Conservation (phyloP, 2,113 vertebrate species). For the Sceloporus tristichus region DNA sequence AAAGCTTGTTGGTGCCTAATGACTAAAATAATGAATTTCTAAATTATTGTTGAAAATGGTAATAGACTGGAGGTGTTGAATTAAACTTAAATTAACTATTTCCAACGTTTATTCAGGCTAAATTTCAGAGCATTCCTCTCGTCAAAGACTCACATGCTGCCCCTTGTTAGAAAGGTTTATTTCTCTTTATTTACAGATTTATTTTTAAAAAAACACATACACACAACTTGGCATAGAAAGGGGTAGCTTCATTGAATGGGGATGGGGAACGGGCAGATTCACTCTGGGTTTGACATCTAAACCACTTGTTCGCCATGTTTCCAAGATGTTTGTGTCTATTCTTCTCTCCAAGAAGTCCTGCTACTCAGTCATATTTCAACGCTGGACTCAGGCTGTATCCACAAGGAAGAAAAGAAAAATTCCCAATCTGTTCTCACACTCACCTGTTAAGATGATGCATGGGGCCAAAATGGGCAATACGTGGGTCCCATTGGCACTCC, state of each 20-base stretch:
- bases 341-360: not conserved
- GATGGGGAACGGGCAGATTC: not conserved
- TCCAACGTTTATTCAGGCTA: not conserved
- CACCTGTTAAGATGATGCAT: no score
- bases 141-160: not conserved
- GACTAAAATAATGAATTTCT: not conserved
- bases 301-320: not conserved
- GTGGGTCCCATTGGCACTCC: no score
- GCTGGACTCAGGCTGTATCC: not conserved
- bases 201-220: not conserved
- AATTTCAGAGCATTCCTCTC: not conserved
- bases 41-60: not conserved
- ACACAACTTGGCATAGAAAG: not conserved
- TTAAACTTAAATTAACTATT: not conserved
- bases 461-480: no score
- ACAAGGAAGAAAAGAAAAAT: no score
- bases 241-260: not conserved
- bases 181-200: conserved; percentile 39
- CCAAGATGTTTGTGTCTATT: not conserved
- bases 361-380: not conserved
- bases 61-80: not conserved
- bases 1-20: no score
- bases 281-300: not conserved
- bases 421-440: no score
- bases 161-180: conserved; percentile 27